Evolutionary conservation across 2,888 invertebrate genomes (phyloP).

Genomic region (Pristionchus arcanus): DNA sequence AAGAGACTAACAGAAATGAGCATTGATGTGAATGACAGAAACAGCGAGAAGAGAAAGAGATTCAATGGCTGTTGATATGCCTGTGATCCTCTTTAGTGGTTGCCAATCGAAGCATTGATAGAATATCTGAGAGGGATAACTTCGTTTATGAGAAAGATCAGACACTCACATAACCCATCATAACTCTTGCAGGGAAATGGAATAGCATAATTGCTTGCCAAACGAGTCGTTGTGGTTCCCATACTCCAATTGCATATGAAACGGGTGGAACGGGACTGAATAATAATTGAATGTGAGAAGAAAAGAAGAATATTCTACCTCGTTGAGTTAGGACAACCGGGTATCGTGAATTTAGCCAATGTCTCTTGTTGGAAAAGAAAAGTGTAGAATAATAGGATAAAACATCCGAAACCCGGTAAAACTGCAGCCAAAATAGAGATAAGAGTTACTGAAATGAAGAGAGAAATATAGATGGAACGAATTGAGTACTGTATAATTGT

Average conservation of each 20-base stretch:
- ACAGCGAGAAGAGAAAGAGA: conserved; percentile 65
- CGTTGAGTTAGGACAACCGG: conserved; percentile 40
- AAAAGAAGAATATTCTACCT: neutral
- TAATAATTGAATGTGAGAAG: neutral
- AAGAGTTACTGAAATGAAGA: conserved; percentile 61
- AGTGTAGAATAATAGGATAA: conserved; percentile 79
- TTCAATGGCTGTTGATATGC: neutral
- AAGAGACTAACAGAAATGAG: conserved; percentile 69
- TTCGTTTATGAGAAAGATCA: neutral
- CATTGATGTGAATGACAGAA: conserved; percentile 76
- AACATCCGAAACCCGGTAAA: conserved; percentile 77
- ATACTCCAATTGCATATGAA: conserved; percentile 77
- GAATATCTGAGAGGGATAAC: conserved; percentile 25
- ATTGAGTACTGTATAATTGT: neutral
- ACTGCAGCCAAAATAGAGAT: conserved; percentile 72
- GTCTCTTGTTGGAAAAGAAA: conserved; percentile 26
- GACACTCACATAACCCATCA: conserved; percentile 56
- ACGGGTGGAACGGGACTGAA: conserved; percentile 76
- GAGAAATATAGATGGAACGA: neutral
- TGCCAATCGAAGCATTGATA: conserved; percentile 40
- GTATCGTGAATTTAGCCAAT: conserved; percentile 31
- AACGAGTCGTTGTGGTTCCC: conserved; percentile 76
- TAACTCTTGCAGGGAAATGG: conserved; percentile 74
- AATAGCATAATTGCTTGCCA: conserved; percentile 76
- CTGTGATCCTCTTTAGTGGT: conserved; percentile 22